Conservation (phyloP, 2,888 invertebrate species). For the Nasonia oneida region DNA sequence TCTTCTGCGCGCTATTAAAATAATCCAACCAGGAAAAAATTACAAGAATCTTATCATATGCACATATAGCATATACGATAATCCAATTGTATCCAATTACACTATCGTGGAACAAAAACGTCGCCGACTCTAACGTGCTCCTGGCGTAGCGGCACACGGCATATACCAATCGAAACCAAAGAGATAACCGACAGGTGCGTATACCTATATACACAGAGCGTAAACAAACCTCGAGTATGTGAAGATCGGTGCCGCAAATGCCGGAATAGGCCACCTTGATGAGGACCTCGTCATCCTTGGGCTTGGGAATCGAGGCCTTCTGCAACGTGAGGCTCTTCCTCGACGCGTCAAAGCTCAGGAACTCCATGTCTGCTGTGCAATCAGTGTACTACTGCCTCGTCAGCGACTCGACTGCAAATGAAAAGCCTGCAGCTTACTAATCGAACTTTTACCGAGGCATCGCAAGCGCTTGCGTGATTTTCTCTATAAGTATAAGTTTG, state of each 20-base stretch:
- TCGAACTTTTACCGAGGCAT: neutral
- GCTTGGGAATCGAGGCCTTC: slow-evolving; percentile 68
- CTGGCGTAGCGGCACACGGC: no score
- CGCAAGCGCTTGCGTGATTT: neutral
- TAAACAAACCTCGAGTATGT: slow-evolving; percentile 84
- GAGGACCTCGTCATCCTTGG: slow-evolving; percentile 81
- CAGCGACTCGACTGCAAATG: neutral
- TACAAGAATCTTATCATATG: no score
- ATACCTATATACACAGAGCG: neutral
- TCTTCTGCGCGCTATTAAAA: no score
- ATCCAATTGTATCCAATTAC: no score
- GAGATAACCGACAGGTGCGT: neutral
- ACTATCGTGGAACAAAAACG: no score
- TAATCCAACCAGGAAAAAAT: neutral
- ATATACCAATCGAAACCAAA: no score
- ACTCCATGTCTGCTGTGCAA: slow-evolving; percentile 70
- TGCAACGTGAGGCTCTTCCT: slow-evolving; percentile 69
- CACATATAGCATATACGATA: no score
- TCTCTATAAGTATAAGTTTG: neutral
- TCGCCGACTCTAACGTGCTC: no score
- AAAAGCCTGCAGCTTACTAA: neutral
- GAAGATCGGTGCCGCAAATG: slow-evolving; percentile 87
- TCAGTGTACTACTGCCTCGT: neutral
- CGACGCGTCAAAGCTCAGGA: slow-evolving; percentile 72
- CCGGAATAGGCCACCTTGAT: slow-evolving; percentile 85